Evolutionary conservation across 2,113 vertebrate genomes (phyloP).

Genomic region (Halichoerus grypus): DNA sequence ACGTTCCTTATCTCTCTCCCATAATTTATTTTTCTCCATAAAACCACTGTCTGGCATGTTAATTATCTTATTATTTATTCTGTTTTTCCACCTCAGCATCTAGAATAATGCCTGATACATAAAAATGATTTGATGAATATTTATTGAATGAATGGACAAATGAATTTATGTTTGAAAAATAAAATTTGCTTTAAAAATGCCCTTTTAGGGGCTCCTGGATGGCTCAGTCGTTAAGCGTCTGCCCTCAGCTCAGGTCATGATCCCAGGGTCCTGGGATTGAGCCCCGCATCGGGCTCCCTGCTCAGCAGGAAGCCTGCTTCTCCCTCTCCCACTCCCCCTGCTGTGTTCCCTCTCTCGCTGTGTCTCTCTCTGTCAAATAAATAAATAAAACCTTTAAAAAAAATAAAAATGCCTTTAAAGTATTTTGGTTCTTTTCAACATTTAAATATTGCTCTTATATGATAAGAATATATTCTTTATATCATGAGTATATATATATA

Average conservation of each 20-base stretch:
- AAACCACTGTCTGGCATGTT: neutral
- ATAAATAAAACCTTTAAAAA: too few relatives aligned
- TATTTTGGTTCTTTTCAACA: neutral
- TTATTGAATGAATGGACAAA: neutral
- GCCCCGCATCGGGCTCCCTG: too few relatives aligned
- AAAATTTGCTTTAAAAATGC: neutral
- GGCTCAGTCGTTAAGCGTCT: too few relatives aligned
- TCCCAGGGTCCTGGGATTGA: too few relatives aligned
- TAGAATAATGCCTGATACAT: neutral
- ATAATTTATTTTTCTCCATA: neutral
- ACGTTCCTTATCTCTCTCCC: neutral
- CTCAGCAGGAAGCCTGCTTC: too few relatives aligned
- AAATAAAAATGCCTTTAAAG: neutral
- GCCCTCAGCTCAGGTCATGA: too few relatives aligned
- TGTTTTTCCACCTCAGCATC: neutral
- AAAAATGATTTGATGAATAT: neutral
- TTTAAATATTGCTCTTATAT: neutral
- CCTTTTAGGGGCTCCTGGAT: neutral
- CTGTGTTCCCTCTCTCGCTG: too few relatives aligned
- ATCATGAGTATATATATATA: neutral
- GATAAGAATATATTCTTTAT: neutral
- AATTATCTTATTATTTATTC: neutral
- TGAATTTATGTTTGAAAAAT: conserved; percentile 23
- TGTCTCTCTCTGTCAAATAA: too few relatives aligned
- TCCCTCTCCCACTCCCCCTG: too few relatives aligned